Percentiles rank a stretch among this genome's conserved stretches.
These are phyloP conservation scores for Amphipoea lucens DNA, from an alignment of 2,888 invertebrate species.

Conservation along the genomic window DNA sequence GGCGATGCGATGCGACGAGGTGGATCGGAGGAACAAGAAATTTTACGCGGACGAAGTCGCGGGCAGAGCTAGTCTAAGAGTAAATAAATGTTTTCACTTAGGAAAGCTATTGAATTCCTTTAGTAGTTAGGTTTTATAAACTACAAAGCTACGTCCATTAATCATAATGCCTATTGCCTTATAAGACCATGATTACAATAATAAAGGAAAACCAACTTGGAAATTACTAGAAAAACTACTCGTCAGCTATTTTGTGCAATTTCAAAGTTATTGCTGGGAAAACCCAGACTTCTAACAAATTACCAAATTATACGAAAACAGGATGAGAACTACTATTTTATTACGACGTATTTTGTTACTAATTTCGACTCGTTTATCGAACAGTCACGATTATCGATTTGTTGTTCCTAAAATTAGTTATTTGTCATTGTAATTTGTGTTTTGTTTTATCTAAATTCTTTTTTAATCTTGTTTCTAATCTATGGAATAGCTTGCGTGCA, in stretches of 20 bases:
- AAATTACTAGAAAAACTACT: slow-evolving; percentile 27
- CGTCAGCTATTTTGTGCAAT: slow-evolving; percentile 7
- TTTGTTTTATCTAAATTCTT: slow-evolving; percentile 13
- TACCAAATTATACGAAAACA: slow-evolving; percentile 12
- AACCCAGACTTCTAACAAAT: slow-evolving; percentile 13
- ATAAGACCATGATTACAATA: not conserved
- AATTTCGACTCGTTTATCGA: slow-evolving; percentile 16
- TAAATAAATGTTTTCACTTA: not conserved
- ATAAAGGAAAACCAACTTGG: slow-evolving; percentile 25
- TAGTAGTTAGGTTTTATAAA: not conserved
- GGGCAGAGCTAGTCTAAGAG: not conserved
- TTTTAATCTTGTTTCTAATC: not conserved
- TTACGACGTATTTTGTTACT: slow-evolving; percentile 2
- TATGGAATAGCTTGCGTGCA: not conserved
- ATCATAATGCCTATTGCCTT: not conserved
- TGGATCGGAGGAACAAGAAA: not conserved
- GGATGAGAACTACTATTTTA: slow-evolving; percentile 11
- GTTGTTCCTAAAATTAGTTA: not conserved
- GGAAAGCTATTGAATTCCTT: too few species aligned
- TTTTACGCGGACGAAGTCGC: not conserved
- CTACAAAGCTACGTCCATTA: not conserved
- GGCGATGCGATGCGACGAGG: not conserved
- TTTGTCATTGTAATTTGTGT: too few species aligned
- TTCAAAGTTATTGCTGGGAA: slow-evolving; percentile 14
- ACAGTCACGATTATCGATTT: slow-evolving; percentile 21